These are phyloP conservation scores for Galendromus occidentalis DNA, from an alignment of 1,140 invertebrate genomes.

Conservation along the genomic window DNA sequence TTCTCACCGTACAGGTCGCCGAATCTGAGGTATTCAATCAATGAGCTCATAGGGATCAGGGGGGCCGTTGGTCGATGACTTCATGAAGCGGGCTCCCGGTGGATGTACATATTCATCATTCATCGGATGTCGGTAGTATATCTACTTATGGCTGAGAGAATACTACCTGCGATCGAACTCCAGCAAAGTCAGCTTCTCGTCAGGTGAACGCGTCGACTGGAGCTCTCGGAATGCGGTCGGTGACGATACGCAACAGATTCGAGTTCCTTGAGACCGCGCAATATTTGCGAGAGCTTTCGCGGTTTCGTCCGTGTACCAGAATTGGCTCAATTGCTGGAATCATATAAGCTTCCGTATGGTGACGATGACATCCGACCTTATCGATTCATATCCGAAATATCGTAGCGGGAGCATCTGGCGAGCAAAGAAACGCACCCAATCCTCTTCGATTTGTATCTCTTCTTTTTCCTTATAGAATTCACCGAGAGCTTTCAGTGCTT, in stretches of 20 bases:
- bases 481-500: conserved; percentile 51
- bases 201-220: conserved; percentile 22
- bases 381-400: conserved; percentile 15
- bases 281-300: conserved; percentile 43
- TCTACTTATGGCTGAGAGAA: too few relatives aligned
- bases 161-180: conserved; percentile 40
- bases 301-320: conserved; percentile 75
- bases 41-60: too few relatives aligned
- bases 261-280: conserved; percentile 23
- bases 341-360: conserved; percentile 11
- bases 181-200: conserved; percentile 43
- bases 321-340: conserved; percentile 80
- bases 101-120: too few relatives aligned
- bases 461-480: conserved; percentile 58
- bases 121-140: too few relatives aligned
- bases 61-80: too few relatives aligned
- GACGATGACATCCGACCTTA: conserved; percentile 5
- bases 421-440: conserved; percentile 44
- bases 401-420: background rate
- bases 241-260: conserved; percentile 48
- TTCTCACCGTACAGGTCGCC: conserved; percentile 47
- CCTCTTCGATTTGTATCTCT: conserved; percentile 45
- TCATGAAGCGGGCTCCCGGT: too few relatives aligned
- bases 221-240: conserved; percentile 55
- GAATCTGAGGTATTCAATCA: conserved; percentile 36